These are phyloP conservation scores for Tetraodon nigroviridis DNA, from an alignment of 2,113 vertebrate species.

Conservation along the genomic window DNA sequence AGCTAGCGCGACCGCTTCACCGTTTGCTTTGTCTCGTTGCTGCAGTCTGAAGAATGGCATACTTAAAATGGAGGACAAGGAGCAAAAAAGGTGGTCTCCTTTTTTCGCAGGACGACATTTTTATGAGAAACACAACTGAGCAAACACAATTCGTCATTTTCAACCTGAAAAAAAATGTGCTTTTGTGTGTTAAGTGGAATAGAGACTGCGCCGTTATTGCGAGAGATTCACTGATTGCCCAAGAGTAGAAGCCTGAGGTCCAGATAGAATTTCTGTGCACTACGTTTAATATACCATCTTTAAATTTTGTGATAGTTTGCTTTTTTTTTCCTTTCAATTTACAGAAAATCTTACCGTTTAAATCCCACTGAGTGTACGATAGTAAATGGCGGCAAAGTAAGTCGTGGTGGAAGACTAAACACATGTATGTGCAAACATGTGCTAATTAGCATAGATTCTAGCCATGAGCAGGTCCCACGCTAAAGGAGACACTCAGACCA, in stretches of 20 bases:
- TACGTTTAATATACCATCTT: no score
- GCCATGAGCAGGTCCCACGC: conserved; percentile 45
- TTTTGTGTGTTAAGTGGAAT: no score
- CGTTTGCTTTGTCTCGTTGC: background rate
- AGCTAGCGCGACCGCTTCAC: conserved; percentile 5
- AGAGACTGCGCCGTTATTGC: no score
- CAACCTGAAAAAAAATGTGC: no score
- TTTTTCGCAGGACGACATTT: background rate
- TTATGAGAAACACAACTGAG: background rate
- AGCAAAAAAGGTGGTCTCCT: conserved; percentile 12
- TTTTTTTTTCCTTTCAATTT: background rate
- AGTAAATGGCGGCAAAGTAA: conserved; percentile 1
- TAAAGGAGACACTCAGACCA: conserved; percentile 33
- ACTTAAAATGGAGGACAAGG: conserved; percentile 39
- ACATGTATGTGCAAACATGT: conserved; percentile 26
- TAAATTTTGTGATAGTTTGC: background rate
- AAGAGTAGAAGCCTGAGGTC: background rate
- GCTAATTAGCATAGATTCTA: conserved; percentile 59
- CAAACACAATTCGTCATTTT: background rate
- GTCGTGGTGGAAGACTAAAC: background rate
- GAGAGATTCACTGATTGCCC: background rate
- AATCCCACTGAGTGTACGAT: background rate
- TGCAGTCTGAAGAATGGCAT: background rate
- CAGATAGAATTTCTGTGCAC: no score
- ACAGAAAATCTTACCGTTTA: background rate